Percentiles rank a stretch among this genome's conserved stretches.
These are phyloP conservation scores for Pedetes capensis DNA, from an alignment of 2,113 vertebrate species.

Conservation along the genomic window DNA sequence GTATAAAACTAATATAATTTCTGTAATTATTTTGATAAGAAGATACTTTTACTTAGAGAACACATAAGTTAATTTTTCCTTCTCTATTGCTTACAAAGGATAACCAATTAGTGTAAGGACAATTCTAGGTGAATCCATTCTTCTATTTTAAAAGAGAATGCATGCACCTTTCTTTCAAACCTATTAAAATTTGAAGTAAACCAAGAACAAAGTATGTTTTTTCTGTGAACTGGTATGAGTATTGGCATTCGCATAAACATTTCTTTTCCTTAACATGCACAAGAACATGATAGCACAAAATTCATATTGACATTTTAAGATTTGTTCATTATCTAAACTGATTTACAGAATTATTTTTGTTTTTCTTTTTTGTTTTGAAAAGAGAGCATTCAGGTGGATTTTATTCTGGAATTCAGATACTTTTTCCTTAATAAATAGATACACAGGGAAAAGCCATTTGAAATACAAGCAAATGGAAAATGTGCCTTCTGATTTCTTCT, in stretches of 20 bases:
- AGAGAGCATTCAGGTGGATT: neutral
- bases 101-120: neutral
- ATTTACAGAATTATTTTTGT: neutral
- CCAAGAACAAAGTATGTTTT: neutral
- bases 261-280: constrained; percentile 10
- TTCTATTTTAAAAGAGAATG: neutral
- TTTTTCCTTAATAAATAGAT: constrained; percentile 17
- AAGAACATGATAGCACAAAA: neutral
- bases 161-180: neutral
- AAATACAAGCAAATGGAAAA: neutral
- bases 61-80: neutral
- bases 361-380: neutral
- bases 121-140: neutral
- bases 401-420: neutral
- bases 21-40: neutral
- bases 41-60: neutral
- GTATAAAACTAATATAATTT: neutral
- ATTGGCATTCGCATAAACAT: neutral
- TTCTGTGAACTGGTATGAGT: neutral
- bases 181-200: neutral
- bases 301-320: neutral
- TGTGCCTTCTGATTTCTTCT: neutral
- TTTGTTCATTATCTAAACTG: neutral
- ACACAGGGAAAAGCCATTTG: neutral
- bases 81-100: neutral